These are phyloP conservation scores for Alethe diademata DNA, from an alignment of 2,113 vertebrate genomes.

Conservation along the genomic window DNA sequence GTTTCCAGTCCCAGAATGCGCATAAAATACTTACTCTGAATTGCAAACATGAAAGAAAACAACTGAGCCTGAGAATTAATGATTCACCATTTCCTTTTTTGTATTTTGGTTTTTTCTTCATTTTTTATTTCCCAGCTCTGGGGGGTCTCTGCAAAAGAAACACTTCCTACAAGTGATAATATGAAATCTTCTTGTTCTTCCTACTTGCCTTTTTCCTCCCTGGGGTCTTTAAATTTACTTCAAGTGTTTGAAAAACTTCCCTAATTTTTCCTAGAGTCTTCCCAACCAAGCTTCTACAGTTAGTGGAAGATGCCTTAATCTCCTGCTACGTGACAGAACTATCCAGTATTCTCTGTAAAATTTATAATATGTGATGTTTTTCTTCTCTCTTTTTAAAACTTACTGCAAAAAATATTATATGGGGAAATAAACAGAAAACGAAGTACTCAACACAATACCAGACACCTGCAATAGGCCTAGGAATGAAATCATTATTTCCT, in stretches of 20 bases:
- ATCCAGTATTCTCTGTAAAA: background rate
- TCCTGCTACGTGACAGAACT: background rate
- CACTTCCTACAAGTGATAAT: constrained; percentile 27
- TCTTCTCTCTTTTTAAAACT: background rate
- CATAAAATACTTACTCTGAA: constrained; percentile 42
- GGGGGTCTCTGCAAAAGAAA: constrained; percentile 10
- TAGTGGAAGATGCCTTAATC: constrained; percentile 6
- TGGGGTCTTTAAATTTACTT: constrained; percentile 7
- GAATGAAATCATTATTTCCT: background rate
- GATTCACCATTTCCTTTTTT: constrained; percentile 18
- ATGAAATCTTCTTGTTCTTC: constrained; percentile 23
- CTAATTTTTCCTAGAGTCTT: background rate
- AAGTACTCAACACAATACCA: background rate
- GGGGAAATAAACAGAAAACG: background rate
- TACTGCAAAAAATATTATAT: background rate
- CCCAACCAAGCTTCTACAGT: background rate
- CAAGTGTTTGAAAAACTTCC: constrained; percentile 11
- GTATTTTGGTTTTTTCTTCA: too few species aligned
- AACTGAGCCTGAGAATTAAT: constrained; percentile 28
- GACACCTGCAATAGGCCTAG: background rate
- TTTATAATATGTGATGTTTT: background rate
- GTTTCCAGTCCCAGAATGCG: constrained; percentile 37
- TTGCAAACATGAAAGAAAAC: constrained; percentile 43
- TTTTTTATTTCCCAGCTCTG: background rate
- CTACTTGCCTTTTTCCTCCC: constrained; percentile 2